Base-by-base conservation (phyloP, 2,888 invertebrate genomes). In the Apamea monoglypha region DNA sequence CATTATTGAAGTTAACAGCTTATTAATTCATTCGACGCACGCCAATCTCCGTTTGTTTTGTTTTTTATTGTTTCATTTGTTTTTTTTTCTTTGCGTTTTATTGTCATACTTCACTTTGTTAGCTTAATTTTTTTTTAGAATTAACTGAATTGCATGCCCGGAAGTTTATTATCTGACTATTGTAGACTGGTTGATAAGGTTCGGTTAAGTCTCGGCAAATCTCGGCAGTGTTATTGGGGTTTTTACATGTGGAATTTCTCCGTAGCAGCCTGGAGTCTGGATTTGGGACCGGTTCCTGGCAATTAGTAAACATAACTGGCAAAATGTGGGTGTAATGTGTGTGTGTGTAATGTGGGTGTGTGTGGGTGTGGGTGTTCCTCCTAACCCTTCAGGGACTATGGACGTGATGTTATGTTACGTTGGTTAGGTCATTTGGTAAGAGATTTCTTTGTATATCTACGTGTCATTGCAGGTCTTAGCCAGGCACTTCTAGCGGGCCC, bases 1-100 rank as follows among this genome's bases (percentile, higher is more conserved):
- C 85, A 77, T 81, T 82, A 91, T 89, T 90, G 88, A 79, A 91
- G 91, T 90, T 91, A 91, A 91, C 89, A 86, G 81, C 84, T 89
- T 80, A 89, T 88, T 88, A 89, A 90, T 89, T 88, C 83, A 84
- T 77, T 86, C 80, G 75, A 84, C 86, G 85, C 82, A 86, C 83
- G 86, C 80, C 84, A 82, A 80, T 84, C 87, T 82, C 50, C 71
- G 74, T 86, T 84, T 84, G 78, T 87, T 83, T 84, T 40, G 74
- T 80, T 80, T 87, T 85, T 78, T 82, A 81, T 79, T 84, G 79
- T 85, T 78, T 77, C 66, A 74, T 71, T 85, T 72, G 53, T 47
- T 47, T 61, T 56, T 53, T 75, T 56, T 75, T 77, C 40, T 32
- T 77, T 36, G 40, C 61, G 14, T 50, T n/a, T 44, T 67, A 47